Conservation (phyloP, 2,888 invertebrate species). For the Heteropelma amictum region DNA sequence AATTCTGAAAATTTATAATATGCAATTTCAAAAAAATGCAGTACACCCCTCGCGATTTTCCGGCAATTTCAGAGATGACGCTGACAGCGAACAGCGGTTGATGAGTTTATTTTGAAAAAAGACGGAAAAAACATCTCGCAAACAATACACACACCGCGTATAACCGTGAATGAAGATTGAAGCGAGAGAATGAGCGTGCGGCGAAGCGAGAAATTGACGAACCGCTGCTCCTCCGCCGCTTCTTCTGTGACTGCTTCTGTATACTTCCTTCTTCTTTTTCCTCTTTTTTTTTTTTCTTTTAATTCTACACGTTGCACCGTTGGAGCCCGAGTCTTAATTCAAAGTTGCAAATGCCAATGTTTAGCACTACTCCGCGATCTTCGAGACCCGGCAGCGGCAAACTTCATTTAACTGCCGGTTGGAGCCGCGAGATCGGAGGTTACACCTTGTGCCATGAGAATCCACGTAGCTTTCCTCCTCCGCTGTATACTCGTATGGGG, state of each 20-base stretch:
- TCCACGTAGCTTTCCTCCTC: constrained; percentile 49
- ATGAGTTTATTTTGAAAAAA: constrained; percentile 33
- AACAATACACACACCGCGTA: too few species aligned
- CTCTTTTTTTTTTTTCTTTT: too few species aligned
- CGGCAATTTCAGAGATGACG: constrained; percentile 6
- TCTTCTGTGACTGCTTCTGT: constrained; percentile 22
- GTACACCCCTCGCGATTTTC: not conserved
- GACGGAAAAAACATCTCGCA: constrained; percentile 11
- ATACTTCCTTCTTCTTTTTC: constrained; percentile 4
- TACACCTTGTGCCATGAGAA: constrained; percentile 63
- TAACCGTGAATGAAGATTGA: constrained; percentile 29
- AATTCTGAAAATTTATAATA: too few species aligned
- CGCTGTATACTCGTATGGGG: too few species aligned
- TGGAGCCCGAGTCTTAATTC: constrained; percentile 43
- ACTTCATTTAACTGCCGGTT: constrained; percentile 36
- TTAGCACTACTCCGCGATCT: constrained; percentile 47
- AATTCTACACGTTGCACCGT: constrained; percentile 12
- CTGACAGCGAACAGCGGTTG: constrained; percentile 13
- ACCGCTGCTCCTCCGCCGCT: not conserved
- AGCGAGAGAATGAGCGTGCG: constrained; percentile 43
- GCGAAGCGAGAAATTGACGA: constrained; percentile 47
- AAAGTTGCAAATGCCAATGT: constrained; percentile 63
- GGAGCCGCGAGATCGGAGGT: constrained; percentile 61
- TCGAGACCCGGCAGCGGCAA: constrained; percentile 41
- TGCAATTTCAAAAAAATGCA: not conserved